Evolutionary conservation across 2,888 invertebrate species (phyloP).

Genomic region (Bombyx huttoni): DNA sequence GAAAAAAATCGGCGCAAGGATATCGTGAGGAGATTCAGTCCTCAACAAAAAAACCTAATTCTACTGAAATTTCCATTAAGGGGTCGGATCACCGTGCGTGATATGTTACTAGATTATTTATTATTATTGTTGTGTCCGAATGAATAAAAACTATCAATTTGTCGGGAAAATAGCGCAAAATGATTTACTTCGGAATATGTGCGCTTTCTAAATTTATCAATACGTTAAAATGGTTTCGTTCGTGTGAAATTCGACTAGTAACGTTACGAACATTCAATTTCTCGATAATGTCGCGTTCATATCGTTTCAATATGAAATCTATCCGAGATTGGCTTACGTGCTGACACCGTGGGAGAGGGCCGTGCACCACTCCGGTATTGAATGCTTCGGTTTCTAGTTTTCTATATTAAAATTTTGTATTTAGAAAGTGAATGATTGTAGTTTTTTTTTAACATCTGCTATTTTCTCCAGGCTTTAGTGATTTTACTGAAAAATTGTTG

Average conservation of each 20-base stretch:
- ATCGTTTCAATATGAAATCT: slow-evolving; percentile 5
- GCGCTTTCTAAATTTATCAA: slow-evolving; percentile 4
- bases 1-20: no score
- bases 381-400: neutral
- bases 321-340: slow-evolving; percentile 10
- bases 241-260: slow-evolving; percentile 7
- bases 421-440: neutral
- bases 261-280: slow-evolving; percentile 4
- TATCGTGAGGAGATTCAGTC: no score
- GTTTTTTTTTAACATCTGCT: neutral
- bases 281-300: slow-evolving; percentile 5
- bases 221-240: slow-evolving; percentile 1
- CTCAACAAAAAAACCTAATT: no score
- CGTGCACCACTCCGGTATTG: neutral
- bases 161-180: neutral
- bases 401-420: no score
- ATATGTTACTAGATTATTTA: no score
- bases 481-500: neutral
- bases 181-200: neutral
- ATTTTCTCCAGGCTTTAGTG: neutral
- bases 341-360: slow-evolving; percentile 10
- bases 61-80: no score
- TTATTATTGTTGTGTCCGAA: no score
- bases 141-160: neutral
- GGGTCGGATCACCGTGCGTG: no score